Base-by-base conservation (phyloP, 1,140 invertebrate genomes). In the Diploscapter pachys region DNA sequence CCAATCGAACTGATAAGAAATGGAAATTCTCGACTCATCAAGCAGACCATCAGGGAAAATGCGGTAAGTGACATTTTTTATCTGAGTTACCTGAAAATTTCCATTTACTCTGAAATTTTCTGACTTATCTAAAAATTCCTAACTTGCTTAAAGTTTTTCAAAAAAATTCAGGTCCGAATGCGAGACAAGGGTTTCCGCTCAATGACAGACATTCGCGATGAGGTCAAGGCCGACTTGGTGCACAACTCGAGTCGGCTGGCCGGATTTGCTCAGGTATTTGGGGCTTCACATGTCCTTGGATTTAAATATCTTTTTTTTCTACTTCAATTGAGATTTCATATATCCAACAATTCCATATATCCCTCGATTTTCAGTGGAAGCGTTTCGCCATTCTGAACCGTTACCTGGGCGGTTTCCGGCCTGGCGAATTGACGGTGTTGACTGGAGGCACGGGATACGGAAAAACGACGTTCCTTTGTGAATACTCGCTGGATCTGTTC, bases 391-490 rank as follows among this genome's bases (percentile, higher is more conserved):
- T 89, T 3, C 88, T 99, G 50, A 98, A 94, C 86, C 90, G 90
- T 76, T 89, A 97, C 75, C 86, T 99, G 50, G 92, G 93, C 85
- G 97, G 97, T 0, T 95, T 98, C 86, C 89, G 97, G 13, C 89
- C 91, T 77, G 95, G 96, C 3, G 97, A 99, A 88, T 87, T 99
- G n/a, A 98, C 95, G 0, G 90, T 99, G 8, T 86, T 98, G 59
- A 96, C 95, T 0, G 96, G 96, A 0, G 91, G 93, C 61, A 98
- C 96, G 0, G 96, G 96, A n/a, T 91, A 90, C 81, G 96, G 96
- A 4, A 99, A 99, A 88, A 99, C 96, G 3, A 99, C 96, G 2
- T 95, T 99, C 81, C 92, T 98, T 81, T 96, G 94, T 77, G 96
- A 99, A 88, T 99, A 98, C 88, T 98, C 96, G 0, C 87, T 99